Percentiles rank a stretch among this genome's conserved stretches.
Evolutionary conservation across 2,888 invertebrate species (phyloP).

Genomic region (Xanthorhoe spadicearia): DNA sequence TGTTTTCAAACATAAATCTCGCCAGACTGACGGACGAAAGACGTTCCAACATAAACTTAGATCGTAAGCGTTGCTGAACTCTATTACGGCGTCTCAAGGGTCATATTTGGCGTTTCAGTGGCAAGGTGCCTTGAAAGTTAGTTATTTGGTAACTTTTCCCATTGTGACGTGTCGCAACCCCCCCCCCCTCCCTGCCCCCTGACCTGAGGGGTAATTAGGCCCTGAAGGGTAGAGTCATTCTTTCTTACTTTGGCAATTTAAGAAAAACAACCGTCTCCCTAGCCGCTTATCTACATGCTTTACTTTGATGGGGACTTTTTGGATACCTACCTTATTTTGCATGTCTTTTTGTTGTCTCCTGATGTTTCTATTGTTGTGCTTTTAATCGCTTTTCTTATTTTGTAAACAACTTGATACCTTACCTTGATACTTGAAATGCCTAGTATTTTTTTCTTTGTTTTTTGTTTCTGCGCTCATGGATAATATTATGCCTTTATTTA

Average conservation of each 20-base stretch:
- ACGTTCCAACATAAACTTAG: constrained; percentile 46
- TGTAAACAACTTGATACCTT: background rate
- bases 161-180: constrained; percentile 66
- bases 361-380: background rate
- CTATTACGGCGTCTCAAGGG: constrained; percentile 48
- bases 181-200: constrained; percentile 10
- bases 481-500: too few species aligned
- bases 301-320: constrained; percentile 13
- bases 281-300: constrained; percentile 31
- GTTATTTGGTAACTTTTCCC: constrained; percentile 74
- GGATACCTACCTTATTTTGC: constrained; percentile 14
- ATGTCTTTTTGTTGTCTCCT: constrained; percentile 1
- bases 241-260: constrained; percentile 55
- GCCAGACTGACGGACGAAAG: constrained; percentile 57
- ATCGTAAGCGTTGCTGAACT: constrained; percentile 38
- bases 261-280: constrained; percentile 51
- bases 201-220: constrained; percentile 58
- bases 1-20: constrained; percentile 65
- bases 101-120: constrained; percentile 46
- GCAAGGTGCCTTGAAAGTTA: constrained; percentile 53
- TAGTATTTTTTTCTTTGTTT: too few species aligned
- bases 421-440: too few species aligned
- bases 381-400: background rate
- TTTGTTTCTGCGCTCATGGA: too few species aligned
- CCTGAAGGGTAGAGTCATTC: constrained; percentile 48